These are phyloP conservation scores for Apotomis capreana DNA, from an alignment of 2,888 invertebrate genomes.

Conservation along the genomic window DNA sequence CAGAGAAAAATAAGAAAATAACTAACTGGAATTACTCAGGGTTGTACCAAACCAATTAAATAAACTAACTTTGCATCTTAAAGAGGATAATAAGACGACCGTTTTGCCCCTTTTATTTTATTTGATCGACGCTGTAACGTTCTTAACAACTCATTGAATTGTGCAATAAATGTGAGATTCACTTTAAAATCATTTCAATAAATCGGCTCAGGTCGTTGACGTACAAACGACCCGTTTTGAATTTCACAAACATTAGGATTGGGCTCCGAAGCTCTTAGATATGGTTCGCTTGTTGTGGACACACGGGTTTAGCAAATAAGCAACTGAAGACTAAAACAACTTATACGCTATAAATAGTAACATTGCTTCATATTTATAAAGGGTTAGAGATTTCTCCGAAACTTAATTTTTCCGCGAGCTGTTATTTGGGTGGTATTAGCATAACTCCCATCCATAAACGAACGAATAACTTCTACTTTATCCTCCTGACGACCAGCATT, in stretches of 20 bases:
- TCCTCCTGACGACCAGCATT: too few species aligned
- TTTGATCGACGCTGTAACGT: slow-evolving; percentile 32
- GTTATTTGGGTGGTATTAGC: too few species aligned
- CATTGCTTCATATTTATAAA: too few species aligned
- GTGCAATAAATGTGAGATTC: slow-evolving; percentile 58
- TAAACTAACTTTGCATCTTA: neutral
- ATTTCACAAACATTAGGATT: slow-evolving; percentile 75
- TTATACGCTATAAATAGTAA: too few species aligned
- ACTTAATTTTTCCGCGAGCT: too few species aligned
- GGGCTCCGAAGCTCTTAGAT: slow-evolving; percentile 75
- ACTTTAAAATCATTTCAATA: slow-evolving; percentile 69
- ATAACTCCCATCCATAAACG: too few species aligned
- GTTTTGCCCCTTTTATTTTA: slow-evolving; percentile 8
- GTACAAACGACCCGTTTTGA: slow-evolving; percentile 78
- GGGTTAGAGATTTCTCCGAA: too few species aligned
- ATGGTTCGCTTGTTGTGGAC: slow-evolving; percentile 64
- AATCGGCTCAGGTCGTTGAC: slow-evolving; percentile 69
- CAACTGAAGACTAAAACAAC: neutral
- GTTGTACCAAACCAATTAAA: too few species aligned
- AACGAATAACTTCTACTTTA: too few species aligned
- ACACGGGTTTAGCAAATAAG: slow-evolving; percentile 47
- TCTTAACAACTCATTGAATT: slow-evolving; percentile 43
- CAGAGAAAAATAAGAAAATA: too few species aligned
- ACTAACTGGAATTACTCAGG: too few species aligned
- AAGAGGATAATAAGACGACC: neutral